Conservation (phyloP, 2,797 vertebrate genomes). For the Diceros bicornis region DNA sequence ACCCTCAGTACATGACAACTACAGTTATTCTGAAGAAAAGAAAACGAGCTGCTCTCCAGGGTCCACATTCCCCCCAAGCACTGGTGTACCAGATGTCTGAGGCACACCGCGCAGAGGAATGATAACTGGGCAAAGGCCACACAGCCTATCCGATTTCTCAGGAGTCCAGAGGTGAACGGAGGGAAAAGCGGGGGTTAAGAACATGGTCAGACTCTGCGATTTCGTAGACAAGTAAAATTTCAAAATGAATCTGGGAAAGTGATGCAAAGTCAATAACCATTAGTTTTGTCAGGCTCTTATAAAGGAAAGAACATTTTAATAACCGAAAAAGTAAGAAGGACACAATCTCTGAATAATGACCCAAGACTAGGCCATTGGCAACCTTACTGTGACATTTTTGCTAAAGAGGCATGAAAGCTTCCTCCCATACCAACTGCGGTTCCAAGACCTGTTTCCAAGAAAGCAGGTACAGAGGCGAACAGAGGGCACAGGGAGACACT, state of each 20-base stretch:
- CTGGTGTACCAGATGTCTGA: neutral
- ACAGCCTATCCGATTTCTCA: neutral
- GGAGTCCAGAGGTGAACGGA: neutral
- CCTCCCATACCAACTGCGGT: neutral
- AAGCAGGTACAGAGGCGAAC: neutral
- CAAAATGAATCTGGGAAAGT: constrained; percentile 39
- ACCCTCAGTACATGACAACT: neutral
- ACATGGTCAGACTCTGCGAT: neutral
- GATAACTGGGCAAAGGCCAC: neutral
- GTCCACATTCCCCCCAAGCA: neutral
- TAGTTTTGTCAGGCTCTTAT: constrained; percentile 33
- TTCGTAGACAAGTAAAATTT: neutral
- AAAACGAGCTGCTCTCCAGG: neutral
- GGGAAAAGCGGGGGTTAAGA: neutral
- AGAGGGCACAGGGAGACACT: neutral
- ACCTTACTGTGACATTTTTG: neutral
- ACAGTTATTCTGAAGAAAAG: neutral
- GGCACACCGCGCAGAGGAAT: neutral
- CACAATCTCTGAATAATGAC: constrained; percentile 15
- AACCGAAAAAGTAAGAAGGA: neutral
- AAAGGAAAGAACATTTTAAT: constrained; percentile 30
- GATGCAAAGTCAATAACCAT: neutral
- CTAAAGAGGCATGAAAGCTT: constrained; percentile 25
- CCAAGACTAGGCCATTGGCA: neutral
- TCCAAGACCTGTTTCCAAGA: constrained; percentile 22